phyloP scores from a whole-genome alignment of 2,888 invertebrate species.

The Pocota personata region DNA sequence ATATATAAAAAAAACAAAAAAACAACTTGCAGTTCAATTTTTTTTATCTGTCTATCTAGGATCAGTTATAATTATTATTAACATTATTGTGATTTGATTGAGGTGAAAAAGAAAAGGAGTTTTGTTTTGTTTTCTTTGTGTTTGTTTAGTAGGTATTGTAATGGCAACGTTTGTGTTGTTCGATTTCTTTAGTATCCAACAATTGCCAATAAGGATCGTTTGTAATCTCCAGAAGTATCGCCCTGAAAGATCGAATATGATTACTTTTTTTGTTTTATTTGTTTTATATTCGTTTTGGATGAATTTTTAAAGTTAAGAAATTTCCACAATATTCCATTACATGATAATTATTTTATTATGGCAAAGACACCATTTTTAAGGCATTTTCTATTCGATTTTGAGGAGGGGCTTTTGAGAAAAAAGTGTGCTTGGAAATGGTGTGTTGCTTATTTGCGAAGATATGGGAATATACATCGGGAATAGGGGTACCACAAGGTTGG shows the following conservation, averaged over 20 bases:
- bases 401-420: conserved; percentile 33
- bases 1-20: not conserved
- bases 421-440: conserved; percentile 21
- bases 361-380: conserved; percentile 63
- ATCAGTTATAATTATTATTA: conserved; percentile 41
- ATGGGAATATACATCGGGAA: not conserved
- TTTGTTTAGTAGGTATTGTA: conserved; percentile 32
- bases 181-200: conserved; percentile 84
- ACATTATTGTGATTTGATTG: conserved; percentile 46
- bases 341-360: conserved; percentile 38
- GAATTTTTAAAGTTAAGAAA: conserved; percentile 36
- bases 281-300: conserved; percentile 74
- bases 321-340: conserved; percentile 56
- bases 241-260: conserved; percentile 86
- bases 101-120: conserved; percentile 43
- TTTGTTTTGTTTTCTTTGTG: conserved; percentile 32
- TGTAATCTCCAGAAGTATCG: conserved; percentile 97
- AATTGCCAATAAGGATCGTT: conserved; percentile 93
- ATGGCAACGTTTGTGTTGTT: conserved; percentile 58
- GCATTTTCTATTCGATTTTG: conserved; percentile 68
- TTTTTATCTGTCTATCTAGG: conserved; percentile 56
- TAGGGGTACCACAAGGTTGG: not conserved
- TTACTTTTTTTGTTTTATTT: conserved; percentile 72
- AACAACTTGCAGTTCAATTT: conserved; percentile 50
- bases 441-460: not conserved